Evolutionary conservation across 2,113 vertebrate species (phyloP), one percentile per base, ranked within the genome.

Genomic region (Caretta caretta): DNA sequence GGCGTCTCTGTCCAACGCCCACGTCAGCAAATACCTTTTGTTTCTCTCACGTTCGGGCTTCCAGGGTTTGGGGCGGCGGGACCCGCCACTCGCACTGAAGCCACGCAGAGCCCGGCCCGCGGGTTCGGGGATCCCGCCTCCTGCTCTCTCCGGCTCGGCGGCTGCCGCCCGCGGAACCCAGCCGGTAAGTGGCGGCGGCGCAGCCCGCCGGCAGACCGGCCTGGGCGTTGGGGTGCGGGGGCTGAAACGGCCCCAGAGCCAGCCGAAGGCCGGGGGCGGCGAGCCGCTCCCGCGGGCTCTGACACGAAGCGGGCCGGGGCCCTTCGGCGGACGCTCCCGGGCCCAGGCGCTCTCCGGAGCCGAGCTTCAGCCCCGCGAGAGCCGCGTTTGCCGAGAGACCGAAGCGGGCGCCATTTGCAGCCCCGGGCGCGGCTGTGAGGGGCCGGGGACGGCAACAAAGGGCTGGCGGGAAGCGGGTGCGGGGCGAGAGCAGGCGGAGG

Each of bases 11-110:
- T 89, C 98, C 98, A 98, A 98, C 99, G 99, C 99, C 99, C 99
- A 99, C 99, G 99, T 99, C 99, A 99, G 99, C 99, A 99, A 98
- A 98, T 98, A 97, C 99, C 98, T 98, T 98, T 98, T 98, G 98
- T 98, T 98, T 98, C 98, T 95, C 96, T 97, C 97, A 97, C 97
- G 97, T 98, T 98, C 98, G 99, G 99, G 99, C 99, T 99, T 93
- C 98, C 98, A 92, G 98, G 98, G 99, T 95, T 99, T 99, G 99
- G 99, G 99, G 98, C 97, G 93, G 97, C 94, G 82, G 91, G 46
- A 51, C 84, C 62, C 29, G 35, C 84, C 11, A 51, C 31, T 48
- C 12, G 31, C 49, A 16, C 29, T 11, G 0, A 19, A 12, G 49
- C 54, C 11, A 5, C 69, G 22, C 22, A 8, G 24, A 13, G 25